Percentiles rank a stretch among this genome's conserved stretches.
These are phyloP conservation scores for Hycleus phaleratus DNA, from an alignment of 1,140 invertebrate genomes.

Conservation along the genomic window DNA sequence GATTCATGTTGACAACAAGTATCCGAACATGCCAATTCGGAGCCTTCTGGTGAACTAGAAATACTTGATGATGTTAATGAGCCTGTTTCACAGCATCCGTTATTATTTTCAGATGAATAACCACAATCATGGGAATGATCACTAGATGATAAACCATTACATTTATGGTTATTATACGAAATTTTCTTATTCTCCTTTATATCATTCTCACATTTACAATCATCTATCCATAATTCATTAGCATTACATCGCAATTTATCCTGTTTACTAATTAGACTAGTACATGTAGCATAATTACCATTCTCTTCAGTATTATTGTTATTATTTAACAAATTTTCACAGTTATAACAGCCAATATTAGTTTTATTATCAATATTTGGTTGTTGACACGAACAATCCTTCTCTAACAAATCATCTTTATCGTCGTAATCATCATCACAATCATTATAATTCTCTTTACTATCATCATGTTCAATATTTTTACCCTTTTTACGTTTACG, in stretches of 20 bases:
- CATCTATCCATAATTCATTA: conserved; percentile 26
- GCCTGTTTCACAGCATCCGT: conserved; percentile 55
- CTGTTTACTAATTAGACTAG: conserved; percentile 3
- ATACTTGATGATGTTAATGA: conserved; percentile 61
- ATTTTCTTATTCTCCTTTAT: conserved; percentile 21
- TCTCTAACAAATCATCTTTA: conserved; percentile 22
- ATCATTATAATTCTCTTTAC: conserved; percentile 32
- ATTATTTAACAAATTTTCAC: conserved; percentile 18
- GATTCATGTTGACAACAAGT: conserved; percentile 71
- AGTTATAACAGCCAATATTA: conserved; percentile 21
- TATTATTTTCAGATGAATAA: conserved; percentile 71
- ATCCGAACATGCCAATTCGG: conserved; percentile 76
- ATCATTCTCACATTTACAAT: conserved; percentile 27
- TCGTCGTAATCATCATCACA: conserved; percentile 28
- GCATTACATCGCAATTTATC: conserved; percentile 3
- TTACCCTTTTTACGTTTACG: conserved; percentile 69
- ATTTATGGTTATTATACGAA: conserved; percentile 24
- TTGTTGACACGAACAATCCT: conserved; percentile 26
- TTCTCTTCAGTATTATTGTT: conserved; percentile 15
- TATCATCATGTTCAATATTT: conserved; percentile 20
- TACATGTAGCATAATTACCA: conserved; percentile 19
- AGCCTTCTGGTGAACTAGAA: conserved; percentile 72
- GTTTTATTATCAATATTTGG: conserved; percentile 1
- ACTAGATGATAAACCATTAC: conserved; percentile 50
- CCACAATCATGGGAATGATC: conserved; percentile 76